Percentiles rank a stretch among this genome's conserved stretches.
These are phyloP conservation scores for Mesochorus sp. DNA, from an alignment of 2,888 invertebrate species.

Conservation along the genomic window DNA sequence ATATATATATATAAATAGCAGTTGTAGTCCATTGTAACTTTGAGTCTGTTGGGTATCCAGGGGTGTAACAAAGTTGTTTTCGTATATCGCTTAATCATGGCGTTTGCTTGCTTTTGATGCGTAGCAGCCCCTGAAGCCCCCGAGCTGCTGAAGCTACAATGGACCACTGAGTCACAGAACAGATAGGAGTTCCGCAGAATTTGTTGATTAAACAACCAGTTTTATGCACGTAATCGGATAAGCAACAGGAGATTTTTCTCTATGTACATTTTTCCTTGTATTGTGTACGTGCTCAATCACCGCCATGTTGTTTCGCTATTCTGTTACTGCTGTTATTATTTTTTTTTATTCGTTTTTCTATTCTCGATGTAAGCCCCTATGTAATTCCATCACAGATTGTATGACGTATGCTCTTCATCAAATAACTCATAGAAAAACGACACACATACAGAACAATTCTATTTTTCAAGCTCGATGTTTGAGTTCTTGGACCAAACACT, in stretches of 20 bases:
- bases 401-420: slow-evolving; percentile 24
- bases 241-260: background rate
- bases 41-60: slow-evolving; percentile 38
- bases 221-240: slow-evolving; percentile 33
- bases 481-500: background rate
- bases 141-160: slow-evolving; percentile 12
- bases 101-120: slow-evolving; percentile 48
- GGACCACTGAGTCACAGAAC: slow-evolving; percentile 9
- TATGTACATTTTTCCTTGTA: background rate
- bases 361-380: background rate
- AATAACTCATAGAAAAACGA: slow-evolving; percentile 24
- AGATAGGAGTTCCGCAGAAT: slow-evolving; percentile 54
- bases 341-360: background rate
- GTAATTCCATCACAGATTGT: slow-evolving; percentile 18
- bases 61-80: slow-evolving; percentile 69
- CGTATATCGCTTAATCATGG: slow-evolving; percentile 69
- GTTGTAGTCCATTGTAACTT: slow-evolving; percentile 1
- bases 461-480: background rate
- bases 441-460: slow-evolving; percentile 40
- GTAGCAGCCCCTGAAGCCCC: slow-evolving; percentile 27
- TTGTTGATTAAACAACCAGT: slow-evolving; percentile 65
- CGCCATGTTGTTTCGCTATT: background rate
- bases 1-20: slow-evolving; percentile 4
- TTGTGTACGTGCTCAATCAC: background rate
- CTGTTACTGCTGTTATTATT: background rate